These are phyloP conservation scores for Xenus cinereus DNA, from an alignment of 2,113 vertebrate genomes.

Conservation along the genomic window DNA sequence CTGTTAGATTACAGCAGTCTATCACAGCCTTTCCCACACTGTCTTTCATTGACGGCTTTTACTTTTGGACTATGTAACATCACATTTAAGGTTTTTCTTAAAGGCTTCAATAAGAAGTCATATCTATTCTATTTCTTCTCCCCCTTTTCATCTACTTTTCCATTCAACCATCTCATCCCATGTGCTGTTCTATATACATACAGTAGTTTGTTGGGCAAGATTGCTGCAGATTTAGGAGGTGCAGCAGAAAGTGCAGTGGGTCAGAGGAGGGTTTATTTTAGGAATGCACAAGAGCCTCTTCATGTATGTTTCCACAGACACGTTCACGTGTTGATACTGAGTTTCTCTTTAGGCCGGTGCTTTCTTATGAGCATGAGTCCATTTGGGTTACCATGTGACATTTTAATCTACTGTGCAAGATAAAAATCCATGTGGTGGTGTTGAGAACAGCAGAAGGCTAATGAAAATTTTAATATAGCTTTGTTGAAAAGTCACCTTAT, in stretches of 20 bases:
- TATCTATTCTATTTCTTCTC: not conserved
- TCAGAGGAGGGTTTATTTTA: not conserved
- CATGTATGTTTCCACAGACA: not conserved
- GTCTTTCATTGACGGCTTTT: not conserved
- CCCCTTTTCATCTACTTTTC: not conserved
- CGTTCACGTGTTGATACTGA: not conserved
- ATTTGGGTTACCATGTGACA: not conserved
- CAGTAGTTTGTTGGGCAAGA: not conserved
- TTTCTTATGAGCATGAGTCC: not conserved
- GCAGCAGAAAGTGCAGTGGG: not conserved
- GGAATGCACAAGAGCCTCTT: not conserved
- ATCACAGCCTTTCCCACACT: not conserved
- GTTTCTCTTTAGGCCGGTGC: not conserved
- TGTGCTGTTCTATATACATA: not conserved
- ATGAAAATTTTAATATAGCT: constrained; percentile 49
- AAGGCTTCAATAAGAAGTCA: not conserved
- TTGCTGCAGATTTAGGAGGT: not conserved
- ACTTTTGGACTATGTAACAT: not conserved
- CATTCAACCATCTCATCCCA: not conserved
- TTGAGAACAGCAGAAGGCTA: constrained; percentile 20
- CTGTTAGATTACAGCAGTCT: not conserved
- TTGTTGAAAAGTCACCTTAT: constrained; percentile 58
- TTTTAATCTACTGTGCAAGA: constrained; percentile 14
- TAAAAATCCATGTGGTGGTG: not conserved
- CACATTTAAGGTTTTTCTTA: not conserved